phyloP scores from a whole-genome alignment of 2,113 vertebrate genomes.

The Leuciscus idus region DNA sequence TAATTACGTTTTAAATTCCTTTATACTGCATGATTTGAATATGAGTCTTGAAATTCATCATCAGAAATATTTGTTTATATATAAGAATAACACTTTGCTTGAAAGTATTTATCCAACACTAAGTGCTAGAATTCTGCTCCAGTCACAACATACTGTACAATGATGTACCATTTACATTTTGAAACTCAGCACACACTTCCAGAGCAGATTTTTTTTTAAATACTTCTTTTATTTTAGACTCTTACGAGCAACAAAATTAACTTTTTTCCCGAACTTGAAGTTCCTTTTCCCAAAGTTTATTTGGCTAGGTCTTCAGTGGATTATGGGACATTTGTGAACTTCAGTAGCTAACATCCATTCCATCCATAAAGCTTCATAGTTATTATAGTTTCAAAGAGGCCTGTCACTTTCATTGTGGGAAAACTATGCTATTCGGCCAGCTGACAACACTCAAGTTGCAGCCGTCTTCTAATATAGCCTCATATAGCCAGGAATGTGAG shows the following conservation, averaged over 20 bases:
- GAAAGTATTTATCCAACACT: background rate
- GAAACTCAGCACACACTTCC: background rate
- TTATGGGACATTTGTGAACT: constrained; percentile 19
- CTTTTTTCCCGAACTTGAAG: background rate
- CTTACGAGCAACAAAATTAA: background rate
- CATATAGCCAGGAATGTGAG: constrained; percentile 31
- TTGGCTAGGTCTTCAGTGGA: background rate
- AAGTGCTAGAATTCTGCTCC: background rate
- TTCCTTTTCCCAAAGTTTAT: too few relatives aligned
- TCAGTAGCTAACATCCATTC: background rate
- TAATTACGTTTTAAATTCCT: background rate
- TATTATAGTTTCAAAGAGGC: constrained; percentile 19
- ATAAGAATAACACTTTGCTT: background rate
- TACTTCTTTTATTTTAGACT: background rate
- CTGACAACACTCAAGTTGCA: constrained; percentile 6
- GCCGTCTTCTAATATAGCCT: constrained; percentile 25
- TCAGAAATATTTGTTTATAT: background rate
- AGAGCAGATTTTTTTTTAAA: background rate
- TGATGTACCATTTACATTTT: background rate
- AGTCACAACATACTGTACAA: background rate
- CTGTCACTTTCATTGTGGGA: constrained; percentile 26
- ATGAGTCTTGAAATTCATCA: background rate
- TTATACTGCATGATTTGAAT: background rate
- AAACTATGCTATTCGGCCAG: constrained; percentile 11
- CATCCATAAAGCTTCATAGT: background rate